Conservation (phyloP, 2,113 vertebrate species). For the Cynoglossus semilaevis region DNA sequence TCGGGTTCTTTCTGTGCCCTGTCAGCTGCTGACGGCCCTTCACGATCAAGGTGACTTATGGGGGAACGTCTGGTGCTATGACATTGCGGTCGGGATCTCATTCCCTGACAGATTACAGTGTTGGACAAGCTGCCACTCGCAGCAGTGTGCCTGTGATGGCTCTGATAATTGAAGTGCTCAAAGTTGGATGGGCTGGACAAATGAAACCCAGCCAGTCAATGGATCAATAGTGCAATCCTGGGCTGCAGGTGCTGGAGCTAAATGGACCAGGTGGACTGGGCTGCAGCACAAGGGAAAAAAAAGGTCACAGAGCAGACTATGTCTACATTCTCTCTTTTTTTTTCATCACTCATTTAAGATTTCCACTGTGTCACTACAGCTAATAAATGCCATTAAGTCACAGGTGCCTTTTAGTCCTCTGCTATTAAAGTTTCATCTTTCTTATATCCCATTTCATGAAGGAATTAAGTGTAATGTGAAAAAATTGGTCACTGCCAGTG, state of each 20-base stretch:
- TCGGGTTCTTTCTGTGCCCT: constrained; percentile 49
- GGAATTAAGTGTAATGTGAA: no score
- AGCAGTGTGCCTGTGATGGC: constrained; percentile 64
- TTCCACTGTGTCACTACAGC: constrained; percentile 25
- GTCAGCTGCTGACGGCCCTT: constrained; percentile 50
- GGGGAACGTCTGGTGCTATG: constrained; percentile 45
- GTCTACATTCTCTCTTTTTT: constrained; percentile 25
- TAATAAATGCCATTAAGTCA: constrained; percentile 39
- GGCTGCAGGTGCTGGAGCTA: constrained; percentile 66
- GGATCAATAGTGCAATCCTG: constrained; percentile 73
- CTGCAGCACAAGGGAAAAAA: constrained; percentile 36
- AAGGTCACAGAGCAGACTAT: constrained; percentile 46
- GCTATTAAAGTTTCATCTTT: constrained; percentile 52
- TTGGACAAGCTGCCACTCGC: constrained; percentile 72
- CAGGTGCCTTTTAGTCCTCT: constrained; percentile 31
- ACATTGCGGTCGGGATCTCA: constrained; percentile 57
- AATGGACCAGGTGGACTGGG: constrained; percentile 52
- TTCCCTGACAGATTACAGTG: constrained; percentile 74
- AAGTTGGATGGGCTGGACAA: constrained; percentile 68
- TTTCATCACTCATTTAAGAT: constrained; percentile 36
- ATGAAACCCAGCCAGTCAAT: constrained; percentile 70
- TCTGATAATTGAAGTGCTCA: constrained; percentile 79
- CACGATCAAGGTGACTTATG: constrained; percentile 77
- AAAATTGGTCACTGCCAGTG: no score
- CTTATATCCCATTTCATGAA: constrained; percentile 37